Evolutionary conservation across 64 coral and sea anemone genomes (phyloP).

Genomic region (Stylophora pistillata): DNA sequence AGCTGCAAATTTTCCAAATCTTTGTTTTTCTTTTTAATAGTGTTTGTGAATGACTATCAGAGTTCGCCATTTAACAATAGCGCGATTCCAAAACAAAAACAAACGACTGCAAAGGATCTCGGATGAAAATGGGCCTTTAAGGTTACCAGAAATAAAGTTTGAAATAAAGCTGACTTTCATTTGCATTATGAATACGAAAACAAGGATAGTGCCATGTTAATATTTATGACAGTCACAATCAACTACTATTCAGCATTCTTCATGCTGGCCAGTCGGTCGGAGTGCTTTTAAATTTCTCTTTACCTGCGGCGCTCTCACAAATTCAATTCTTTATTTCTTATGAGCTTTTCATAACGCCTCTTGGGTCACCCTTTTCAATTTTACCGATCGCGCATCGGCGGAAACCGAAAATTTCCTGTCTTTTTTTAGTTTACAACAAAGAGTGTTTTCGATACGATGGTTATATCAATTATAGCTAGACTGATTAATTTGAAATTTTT

Average conservation of each 20-base stretch:
- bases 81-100: too few species aligned
- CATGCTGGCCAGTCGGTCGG: background rate
- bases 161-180: too few species aligned
- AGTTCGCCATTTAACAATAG: too few species aligned
- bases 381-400: background rate
- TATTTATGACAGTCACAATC: background rate
- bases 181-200: too few species aligned
- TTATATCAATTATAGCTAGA: background rate
- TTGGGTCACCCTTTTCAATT: background rate
- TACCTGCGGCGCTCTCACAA: background rate
- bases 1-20: too few species aligned
- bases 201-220: too few species aligned
- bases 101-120: too few species aligned
- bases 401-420: background rate
- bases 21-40: too few species aligned
- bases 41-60: too few species aligned
- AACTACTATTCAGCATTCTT: background rate
- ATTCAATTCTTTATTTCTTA: background rate
- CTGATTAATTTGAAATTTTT: background rate
- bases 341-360: background rate
- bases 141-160: too few species aligned
- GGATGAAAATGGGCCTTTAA: too few species aligned
- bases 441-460: background rate
- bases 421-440: background rate
- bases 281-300: background rate